These are phyloP conservation scores for Leucosticte australis DNA, from an alignment of 2,113 vertebrate genomes.

Conservation along the genomic window DNA sequence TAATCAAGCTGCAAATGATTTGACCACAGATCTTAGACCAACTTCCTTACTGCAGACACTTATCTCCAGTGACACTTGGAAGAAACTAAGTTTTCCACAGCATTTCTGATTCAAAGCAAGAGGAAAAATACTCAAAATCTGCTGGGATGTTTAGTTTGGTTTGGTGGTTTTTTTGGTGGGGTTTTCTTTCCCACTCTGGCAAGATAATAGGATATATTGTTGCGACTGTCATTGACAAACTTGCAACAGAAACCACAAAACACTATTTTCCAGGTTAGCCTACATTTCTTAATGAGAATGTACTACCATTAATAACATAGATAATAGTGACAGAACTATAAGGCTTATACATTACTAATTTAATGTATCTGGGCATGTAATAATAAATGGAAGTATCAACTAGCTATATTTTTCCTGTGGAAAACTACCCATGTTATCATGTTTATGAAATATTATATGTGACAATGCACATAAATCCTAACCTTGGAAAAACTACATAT, in stretches of 20 bases:
- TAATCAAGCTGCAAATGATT: neutral
- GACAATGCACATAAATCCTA: neutral
- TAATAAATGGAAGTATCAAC: neutral
- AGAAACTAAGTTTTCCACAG: neutral
- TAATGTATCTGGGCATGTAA: neutral
- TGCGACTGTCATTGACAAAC: neutral
- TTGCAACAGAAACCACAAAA: neutral
- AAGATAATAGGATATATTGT: neutral
- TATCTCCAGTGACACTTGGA: neutral
- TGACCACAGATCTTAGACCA: neutral
- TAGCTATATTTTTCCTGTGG: neutral
- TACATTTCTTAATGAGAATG: neutral
- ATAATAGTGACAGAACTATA: neutral
- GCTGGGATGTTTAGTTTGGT: neutral
- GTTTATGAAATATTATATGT: slow-evolving; percentile 4
- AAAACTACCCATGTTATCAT: neutral
- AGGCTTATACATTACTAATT: neutral
- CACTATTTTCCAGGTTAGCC: neutral
- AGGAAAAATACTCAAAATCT: neutral
- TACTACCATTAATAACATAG: neutral
- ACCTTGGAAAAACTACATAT: neutral
- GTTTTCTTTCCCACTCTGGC: neutral
- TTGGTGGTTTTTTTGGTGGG: neutral
- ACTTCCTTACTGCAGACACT: neutral
- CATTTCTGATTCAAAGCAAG: neutral